These are phyloP conservation scores for Tyria jacobaeae DNA, from an alignment of 2,888 invertebrate species.

Conservation along the genomic window DNA sequence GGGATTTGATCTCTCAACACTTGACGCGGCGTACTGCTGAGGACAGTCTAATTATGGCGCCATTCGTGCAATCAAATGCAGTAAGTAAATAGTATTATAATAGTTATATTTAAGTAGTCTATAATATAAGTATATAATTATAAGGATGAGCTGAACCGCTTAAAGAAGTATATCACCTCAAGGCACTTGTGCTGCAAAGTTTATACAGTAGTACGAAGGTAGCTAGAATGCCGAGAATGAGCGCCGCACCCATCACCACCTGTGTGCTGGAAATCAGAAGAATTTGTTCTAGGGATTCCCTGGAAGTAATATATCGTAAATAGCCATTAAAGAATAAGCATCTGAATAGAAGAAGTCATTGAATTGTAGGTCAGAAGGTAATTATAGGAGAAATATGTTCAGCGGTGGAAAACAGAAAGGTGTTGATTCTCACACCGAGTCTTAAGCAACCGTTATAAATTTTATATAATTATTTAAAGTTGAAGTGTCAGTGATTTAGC, in stretches of 20 bases:
- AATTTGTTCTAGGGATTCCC: constrained; percentile 76
- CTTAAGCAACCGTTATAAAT: background rate
- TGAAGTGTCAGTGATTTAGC: background rate
- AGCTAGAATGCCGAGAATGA: constrained; percentile 78
- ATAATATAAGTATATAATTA: background rate
- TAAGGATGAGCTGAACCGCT: background rate
- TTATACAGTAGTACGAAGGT: constrained; percentile 79
- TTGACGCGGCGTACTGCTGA: too few relatives aligned
- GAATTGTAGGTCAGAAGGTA: background rate
- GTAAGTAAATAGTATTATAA: too few relatives aligned
- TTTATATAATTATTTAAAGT: background rate
- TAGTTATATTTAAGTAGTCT: too few relatives aligned
- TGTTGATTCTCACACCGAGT: background rate
- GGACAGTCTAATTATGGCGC: too few relatives aligned
- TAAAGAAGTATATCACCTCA: constrained; percentile 62
- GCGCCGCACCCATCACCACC: constrained; percentile 79
- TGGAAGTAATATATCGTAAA: constrained; percentile 58
- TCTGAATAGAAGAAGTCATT: too few relatives aligned
- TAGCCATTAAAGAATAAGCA: constrained; percentile 11
- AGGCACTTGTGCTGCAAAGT: constrained; percentile 70
- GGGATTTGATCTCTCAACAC: too few relatives aligned
- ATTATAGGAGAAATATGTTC: background rate
- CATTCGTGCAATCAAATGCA: too few relatives aligned
- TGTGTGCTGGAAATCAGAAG: constrained; percentile 78
- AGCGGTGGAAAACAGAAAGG: background rate